Evolutionary conservation across 2,113 vertebrate genomes (phyloP), one percentile per base, ranked within the genome.

Genomic region (Ploceus nigricollis): DNA sequence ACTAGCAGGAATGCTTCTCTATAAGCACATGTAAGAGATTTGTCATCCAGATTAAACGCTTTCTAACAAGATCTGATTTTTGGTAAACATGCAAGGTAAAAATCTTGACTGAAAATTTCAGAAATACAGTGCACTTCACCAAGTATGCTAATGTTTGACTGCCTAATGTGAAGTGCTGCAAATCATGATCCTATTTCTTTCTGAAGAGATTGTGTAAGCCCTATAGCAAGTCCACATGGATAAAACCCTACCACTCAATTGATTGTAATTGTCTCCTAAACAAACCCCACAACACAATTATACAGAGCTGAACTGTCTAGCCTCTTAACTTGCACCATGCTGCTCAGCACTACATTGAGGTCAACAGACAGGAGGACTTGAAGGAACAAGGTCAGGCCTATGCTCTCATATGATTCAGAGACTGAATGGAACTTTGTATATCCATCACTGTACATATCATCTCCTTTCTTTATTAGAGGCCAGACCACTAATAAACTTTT

Each of bases 191-290:
- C 7, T 27, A 13, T 1, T 14, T 17, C 58, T 57, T 91, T 45
- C 48, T 53, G 10, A 86, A 45, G 53, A 64, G 19, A 60, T 6
- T 2, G 2, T 8, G n/a, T 6, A 66, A 75, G 24, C 22, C 39
- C 39, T 64, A 31, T 12, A 16, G 27, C 51, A 84, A 84, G 56
- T 15, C 27, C 51, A 69, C 47, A 20, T 1, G 4, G 48, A 71
- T 37, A 31, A 64, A 94, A 51, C 27, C 31, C 24, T 22, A 51
- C 21, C 15, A 20, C 27, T 82, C 12, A 21, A 28, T 45, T 4
- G 1, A 60, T 2, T 50, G 15, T 3, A 63, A n/a, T 0, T 1
- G 3, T 40, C 54, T 50, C 39, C 45, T 70, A 31, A 84, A 56
- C 22, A 60, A 22, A 45, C 13, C 31, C 24, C n/a, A 35, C 18